Evolutionary conservation across 2,797 vertebrate species (phyloP), one percentile per base, ranked within the genome.

Genomic region (Helarctos malayanus): DNA sequence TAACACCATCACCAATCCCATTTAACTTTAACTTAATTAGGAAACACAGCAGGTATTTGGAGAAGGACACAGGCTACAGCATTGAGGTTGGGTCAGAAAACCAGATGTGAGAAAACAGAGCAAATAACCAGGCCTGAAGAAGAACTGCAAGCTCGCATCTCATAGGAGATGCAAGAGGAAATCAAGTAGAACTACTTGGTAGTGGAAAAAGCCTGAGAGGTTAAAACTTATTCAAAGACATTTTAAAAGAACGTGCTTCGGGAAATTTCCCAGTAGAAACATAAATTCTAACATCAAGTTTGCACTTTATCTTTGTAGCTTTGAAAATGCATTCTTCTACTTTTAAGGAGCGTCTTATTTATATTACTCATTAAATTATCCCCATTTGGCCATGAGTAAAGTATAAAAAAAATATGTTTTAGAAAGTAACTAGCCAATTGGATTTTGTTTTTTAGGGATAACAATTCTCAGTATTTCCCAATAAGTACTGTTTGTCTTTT

Each of bases 231-330:
- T 25, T 79, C 85, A 76, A 38, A 87, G 93, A 81, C 85, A 93
- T 79, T 88, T 95, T 19, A 14, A 91, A 97, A 96, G 32, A 95
- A 94, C 21, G 56, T 79, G 75, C 38, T 91, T 91, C 68, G 68
- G 82, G 91, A 83, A 80, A 83, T 78, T 89, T 96, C 69, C 52
- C 68, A 83, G 11, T 75, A 25, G 56, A 32, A 45, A 89, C 3
- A 65, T 41, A 76, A 80, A 94, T 92, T 93, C 81, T 94, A 94
- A 91, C 27, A 65, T 87, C 73, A 87, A 79, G 15, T 79, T 90
- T 81, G 23, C n/a, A 93, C 94, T 94, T 95, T 91, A 89, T 56
- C 32, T 94, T 52, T 2, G 11, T 45, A 71, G 32, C 9, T 91
- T 76, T 96, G 57, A 83, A 86, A 96, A 91, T 57, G 7, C 2